These are phyloP conservation scores for Paraplagusia blochii DNA, from an alignment of 2,113 vertebrate genomes.

Conservation along the genomic window DNA sequence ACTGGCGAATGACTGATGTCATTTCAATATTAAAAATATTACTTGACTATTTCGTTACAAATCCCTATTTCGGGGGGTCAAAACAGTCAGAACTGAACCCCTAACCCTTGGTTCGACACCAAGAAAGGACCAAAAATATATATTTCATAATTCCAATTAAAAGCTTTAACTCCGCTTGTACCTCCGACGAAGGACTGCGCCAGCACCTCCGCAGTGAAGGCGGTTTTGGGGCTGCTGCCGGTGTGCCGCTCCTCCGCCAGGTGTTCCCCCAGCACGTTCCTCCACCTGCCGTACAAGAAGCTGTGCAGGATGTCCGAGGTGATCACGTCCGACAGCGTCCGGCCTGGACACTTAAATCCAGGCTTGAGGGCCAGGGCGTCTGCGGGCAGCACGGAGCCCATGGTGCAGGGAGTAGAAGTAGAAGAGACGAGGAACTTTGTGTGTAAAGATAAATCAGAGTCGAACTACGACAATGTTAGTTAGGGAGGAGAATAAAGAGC, in stretches of 20 bases:
- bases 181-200: conserved; percentile 96
- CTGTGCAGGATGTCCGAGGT: conserved; percentile 97
- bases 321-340: conserved; percentile 91
- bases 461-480: conserved; percentile 4
- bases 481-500: background rate
- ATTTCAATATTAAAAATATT: too few species aligned
- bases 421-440: background rate
- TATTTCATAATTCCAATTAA: too few species aligned
- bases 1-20: too few species aligned
- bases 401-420: conserved; percentile 37
- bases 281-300: conserved; percentile 95
- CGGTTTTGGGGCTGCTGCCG: conserved; percentile 80
- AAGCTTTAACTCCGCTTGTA: conserved; percentile 55
- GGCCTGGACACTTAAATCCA: conserved; percentile 83
- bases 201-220: conserved; percentile 95
- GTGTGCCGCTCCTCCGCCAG: conserved; percentile 83
- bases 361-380: conserved; percentile 89
- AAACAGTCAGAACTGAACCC: too few species aligned
- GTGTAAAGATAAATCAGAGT: background rate
- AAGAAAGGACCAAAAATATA: too few species aligned
- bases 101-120: too few species aligned
- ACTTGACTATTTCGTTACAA: too few species aligned
- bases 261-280: conserved; percentile 91
- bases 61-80: too few species aligned
- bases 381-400: conserved; percentile 93